A percentile compares a stretch with the other conserved stretches of the same genome.
Conservation (phyloP, 2,797 vertebrate genomes). For the Denticeps clupeoides region DNA sequence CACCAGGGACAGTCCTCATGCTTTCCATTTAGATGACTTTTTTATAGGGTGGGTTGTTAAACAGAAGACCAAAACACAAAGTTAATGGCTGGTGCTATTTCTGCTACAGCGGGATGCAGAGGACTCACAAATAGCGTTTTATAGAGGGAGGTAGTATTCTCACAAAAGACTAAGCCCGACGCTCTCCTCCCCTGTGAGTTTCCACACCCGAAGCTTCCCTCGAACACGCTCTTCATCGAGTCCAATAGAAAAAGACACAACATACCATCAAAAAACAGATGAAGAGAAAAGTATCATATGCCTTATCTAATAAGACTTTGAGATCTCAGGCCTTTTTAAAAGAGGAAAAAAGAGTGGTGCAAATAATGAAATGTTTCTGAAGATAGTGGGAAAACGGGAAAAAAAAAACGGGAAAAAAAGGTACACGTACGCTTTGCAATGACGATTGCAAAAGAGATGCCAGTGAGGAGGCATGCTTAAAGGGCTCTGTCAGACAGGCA, state of each 20-base stretch:
- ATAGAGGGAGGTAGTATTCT: conserved; percentile 80
- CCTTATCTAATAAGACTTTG: not conserved
- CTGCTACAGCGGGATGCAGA: conserved; percentile 43
- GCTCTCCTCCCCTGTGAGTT: conserved; percentile 88
- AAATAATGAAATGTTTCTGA: too few relatives aligned
- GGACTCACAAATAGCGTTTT: conserved; percentile 88
- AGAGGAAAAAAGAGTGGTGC: too few relatives aligned
- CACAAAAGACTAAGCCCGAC: conserved; percentile 93
- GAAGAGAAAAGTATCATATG: not conserved
- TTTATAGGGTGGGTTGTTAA: conserved; percentile 41
- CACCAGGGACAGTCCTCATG: conserved; percentile 42
- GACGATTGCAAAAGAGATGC: too few relatives aligned
- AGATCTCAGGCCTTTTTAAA: too few relatives aligned
- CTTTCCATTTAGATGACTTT: conserved; percentile 24
- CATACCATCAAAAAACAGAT: conserved; percentile 53
- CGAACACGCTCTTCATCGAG: conserved; percentile 79
- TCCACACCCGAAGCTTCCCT: conserved; percentile 90
- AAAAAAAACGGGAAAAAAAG: too few relatives aligned
- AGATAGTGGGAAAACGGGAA: too few relatives aligned
- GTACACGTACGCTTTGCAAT: too few relatives aligned
- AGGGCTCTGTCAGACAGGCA: too few relatives aligned
- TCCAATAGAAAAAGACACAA: conserved; percentile 36
- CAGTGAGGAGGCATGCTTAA: too few relatives aligned
- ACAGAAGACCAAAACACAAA: conserved; percentile 50
- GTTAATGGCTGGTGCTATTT: conserved; percentile 31